Evolutionary conservation across 64 coral and sea anemone genomes (phyloP).

Genomic region (Dendronephthya gigantea): DNA sequence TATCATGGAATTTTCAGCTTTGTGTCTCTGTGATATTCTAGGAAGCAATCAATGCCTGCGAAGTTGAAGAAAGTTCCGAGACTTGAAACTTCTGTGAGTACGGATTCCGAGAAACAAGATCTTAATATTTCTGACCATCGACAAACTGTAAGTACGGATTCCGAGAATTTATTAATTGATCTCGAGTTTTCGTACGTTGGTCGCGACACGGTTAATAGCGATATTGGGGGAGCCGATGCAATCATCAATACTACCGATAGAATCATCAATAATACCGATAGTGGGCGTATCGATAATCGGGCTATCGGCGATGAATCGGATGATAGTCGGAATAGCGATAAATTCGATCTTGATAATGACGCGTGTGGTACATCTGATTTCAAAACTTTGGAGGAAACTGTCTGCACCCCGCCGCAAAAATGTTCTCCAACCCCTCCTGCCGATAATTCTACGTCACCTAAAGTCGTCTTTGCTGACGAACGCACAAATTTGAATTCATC

Average conservation of each 20-base stretch:
- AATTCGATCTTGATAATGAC: too few relatives aligned
- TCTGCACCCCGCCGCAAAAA: not conserved
- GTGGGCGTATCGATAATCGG: not conserved
- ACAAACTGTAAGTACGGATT: not conserved
- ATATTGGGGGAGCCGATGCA: not conserved
- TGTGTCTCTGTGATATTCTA: not conserved
- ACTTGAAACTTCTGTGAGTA: not conserved
- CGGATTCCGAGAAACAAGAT: not conserved
- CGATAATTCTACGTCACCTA: not conserved
- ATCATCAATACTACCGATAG: not conserved
- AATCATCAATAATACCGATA: not conserved
- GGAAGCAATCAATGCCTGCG: constrained; percentile 3
- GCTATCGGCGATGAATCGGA: not conserved
- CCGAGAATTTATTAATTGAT: not conserved
- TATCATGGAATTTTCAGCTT: not conserved
- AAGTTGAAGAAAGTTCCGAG: not conserved
- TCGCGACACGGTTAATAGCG: not conserved
- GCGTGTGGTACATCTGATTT: not conserved
- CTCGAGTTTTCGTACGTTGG: not conserved
- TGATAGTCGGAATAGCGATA: not conserved
- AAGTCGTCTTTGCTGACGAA: not conserved
- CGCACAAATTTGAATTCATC: not conserved
- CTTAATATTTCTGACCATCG: not conserved
- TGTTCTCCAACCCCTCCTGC: not conserved
- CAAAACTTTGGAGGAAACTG: not conserved